These are phyloP conservation scores for Tetrapedia diversipes DNA, from an alignment of 2,888 invertebrate genomes.

Conservation along the genomic window DNA sequence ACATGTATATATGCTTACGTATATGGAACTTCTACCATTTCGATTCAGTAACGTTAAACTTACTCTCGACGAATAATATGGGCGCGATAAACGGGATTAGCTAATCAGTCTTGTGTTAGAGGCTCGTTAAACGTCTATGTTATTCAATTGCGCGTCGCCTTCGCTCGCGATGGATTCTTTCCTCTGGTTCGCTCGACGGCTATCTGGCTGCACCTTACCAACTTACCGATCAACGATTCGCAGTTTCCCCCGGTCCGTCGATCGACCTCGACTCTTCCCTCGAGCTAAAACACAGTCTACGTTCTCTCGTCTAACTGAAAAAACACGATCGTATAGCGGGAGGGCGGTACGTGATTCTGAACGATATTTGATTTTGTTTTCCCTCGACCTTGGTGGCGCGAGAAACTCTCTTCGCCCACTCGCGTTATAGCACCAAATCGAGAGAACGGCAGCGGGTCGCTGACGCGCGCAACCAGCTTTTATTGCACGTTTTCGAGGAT, in stretches of 20 bases:
- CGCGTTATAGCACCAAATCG: conserved; percentile 45
- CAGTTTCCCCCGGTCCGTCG: conserved; percentile 47
- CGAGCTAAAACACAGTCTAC: conserved; percentile 81
- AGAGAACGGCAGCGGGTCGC: conserved; percentile 1
- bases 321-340: conserved; percentile 49
- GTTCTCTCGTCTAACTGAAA: conserved; percentile 75
- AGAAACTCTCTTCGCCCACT: conserved; percentile 19
- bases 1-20: conserved; percentile 29
- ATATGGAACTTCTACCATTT: conserved; percentile 80
- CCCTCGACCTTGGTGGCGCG: neutral
- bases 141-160: conserved; percentile 77
- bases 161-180: conserved; percentile 64
- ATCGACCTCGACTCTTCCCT: conserved; percentile 80
- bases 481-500: conserved; percentile 42
- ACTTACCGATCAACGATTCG: neutral
- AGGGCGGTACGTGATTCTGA: conserved; percentile 1
- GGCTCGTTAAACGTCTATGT: conserved; percentile 81
- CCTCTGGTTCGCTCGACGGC: conserved; percentile 24
- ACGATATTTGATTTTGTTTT: conserved; percentile 6
- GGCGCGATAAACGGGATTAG: conserved; percentile 80
- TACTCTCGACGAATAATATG: conserved; percentile 80
- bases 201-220: too few species aligned
- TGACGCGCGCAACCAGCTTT: neutral
- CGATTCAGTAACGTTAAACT: conserved; percentile 75
- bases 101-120: conserved; percentile 83